A percentile compares a stretch with the other conserved stretches of the same genome.
These are phyloP conservation scores for Neosilurus hyrtlii DNA, from an alignment of 2,797 vertebrate species.

Conservation along the genomic window DNA sequence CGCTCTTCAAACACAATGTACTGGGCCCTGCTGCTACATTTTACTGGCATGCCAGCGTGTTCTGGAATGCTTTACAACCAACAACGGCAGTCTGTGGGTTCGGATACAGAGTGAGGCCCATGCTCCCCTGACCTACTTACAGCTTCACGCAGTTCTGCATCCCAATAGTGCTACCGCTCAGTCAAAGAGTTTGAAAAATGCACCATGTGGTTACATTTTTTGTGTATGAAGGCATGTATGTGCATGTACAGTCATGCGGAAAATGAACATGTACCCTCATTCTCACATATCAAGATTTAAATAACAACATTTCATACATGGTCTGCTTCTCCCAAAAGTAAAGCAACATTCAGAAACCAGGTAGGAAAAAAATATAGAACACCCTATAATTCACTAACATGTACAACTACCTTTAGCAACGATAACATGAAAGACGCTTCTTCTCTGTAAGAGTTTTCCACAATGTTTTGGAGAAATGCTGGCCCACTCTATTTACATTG, in stretches of 20 bases:
- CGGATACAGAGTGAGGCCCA: constrained; percentile 15
- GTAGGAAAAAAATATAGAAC: too few relatives aligned
- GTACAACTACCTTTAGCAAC: too few relatives aligned
- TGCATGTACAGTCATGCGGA: background rate
- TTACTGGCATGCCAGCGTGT: background rate
- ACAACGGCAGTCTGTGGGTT: constrained; percentile 16
- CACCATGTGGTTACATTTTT: background rate
- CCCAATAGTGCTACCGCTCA: background rate
- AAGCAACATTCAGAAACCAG: too few relatives aligned
- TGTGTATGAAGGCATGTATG: background rate
- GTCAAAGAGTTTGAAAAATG: background rate
- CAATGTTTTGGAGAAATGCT: too few relatives aligned
- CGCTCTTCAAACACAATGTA: background rate
- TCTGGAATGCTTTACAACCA: constrained; percentile 19
- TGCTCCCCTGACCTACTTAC: constrained; percentile 32
- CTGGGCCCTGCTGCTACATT: background rate
- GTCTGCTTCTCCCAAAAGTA: too few relatives aligned
- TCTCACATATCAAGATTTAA: too few relatives aligned
- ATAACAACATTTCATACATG: too few relatives aligned
- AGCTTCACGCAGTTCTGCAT: constrained; percentile 3
- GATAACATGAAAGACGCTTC: too few relatives aligned
- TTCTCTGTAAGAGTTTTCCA: too few relatives aligned
- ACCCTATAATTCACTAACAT: too few relatives aligned
- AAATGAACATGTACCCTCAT: background rate
- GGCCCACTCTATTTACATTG: too few relatives aligned